Conservation (phyloP, 2,113 vertebrate species). For the Paradoxurus hermaphroditus region DNA sequence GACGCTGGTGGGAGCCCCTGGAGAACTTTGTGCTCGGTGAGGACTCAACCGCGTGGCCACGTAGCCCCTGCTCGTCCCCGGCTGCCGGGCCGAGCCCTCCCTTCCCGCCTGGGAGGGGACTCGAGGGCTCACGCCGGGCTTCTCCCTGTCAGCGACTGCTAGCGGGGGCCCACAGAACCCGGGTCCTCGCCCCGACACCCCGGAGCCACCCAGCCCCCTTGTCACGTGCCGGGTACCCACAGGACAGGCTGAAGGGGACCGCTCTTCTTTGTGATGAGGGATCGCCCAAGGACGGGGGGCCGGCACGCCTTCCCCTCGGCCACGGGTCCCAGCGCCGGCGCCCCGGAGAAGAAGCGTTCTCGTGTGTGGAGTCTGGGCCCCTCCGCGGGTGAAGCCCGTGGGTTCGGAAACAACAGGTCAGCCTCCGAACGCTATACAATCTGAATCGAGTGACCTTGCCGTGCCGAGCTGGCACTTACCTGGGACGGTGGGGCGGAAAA, state of each 20-base stretch:
- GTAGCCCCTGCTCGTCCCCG: background rate
- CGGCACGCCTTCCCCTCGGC: background rate
- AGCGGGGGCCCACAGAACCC: background rate
- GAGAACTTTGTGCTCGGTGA: background rate
- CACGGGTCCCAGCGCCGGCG: fast-evolving
- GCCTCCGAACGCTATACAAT: background rate
- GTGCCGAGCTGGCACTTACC: background rate
- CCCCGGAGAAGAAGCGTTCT: background rate
- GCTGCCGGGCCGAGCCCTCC: background rate
- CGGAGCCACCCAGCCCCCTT: fast-evolving
- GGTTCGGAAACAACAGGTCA: background rate
- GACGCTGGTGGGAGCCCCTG: background rate
- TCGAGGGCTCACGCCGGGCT: background rate
- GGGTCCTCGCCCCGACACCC: too few relatives aligned
- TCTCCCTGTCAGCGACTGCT: background rate
- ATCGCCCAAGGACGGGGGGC: background rate
- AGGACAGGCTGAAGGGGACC: background rate
- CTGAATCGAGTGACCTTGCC: background rate
- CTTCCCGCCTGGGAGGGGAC: background rate
- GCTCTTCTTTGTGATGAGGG: background rate
- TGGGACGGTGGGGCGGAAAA: background rate
- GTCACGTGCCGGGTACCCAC: fast-evolving
- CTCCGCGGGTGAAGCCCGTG: background rate
- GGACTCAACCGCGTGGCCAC: background rate
- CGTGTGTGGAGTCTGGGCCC: fast-evolving